Percentiles rank a stretch among this genome's conserved stretches.
These are phyloP conservation scores for Enteromius thamalakanensis DNA, from an alignment of 2,797 vertebrate species.

Conservation along the genomic window DNA sequence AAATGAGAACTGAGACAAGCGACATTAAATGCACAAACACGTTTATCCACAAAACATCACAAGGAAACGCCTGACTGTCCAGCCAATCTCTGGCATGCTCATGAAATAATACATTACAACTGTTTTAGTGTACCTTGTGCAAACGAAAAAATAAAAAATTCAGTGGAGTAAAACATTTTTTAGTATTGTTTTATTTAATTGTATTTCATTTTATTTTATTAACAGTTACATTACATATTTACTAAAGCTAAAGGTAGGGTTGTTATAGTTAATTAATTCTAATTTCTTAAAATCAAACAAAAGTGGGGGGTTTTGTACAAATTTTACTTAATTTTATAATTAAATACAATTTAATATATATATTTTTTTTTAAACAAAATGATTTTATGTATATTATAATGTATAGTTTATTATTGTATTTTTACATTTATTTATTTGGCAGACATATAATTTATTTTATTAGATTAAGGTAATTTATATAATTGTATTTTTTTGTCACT, in stretches of 20 bases:
- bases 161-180: neutral
- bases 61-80: neutral
- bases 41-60: neutral
- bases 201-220: neutral
- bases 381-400: too few species aligned
- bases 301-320: neutral
- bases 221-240: neutral
- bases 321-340: neutral
- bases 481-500: neutral
- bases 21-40: neutral
- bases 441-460: neutral
- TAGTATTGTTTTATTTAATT: too few species aligned
- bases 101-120: neutral
- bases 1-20: slow-evolving; percentile 6
- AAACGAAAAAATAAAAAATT: neutral
- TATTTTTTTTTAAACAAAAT: neutral
- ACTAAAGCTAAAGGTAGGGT: too few species aligned
- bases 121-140: neutral
- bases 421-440: neutral
- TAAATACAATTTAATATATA: neutral
- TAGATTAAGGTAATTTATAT: neutral
- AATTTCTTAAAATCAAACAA: neutral
- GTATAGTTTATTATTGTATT: neutral
- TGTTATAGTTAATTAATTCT: neutral
- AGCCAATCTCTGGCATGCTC: neutral